Evolutionary conservation across 2,113 vertebrate species (phyloP).

Genomic region (Erythrolamprus reginae): DNA sequence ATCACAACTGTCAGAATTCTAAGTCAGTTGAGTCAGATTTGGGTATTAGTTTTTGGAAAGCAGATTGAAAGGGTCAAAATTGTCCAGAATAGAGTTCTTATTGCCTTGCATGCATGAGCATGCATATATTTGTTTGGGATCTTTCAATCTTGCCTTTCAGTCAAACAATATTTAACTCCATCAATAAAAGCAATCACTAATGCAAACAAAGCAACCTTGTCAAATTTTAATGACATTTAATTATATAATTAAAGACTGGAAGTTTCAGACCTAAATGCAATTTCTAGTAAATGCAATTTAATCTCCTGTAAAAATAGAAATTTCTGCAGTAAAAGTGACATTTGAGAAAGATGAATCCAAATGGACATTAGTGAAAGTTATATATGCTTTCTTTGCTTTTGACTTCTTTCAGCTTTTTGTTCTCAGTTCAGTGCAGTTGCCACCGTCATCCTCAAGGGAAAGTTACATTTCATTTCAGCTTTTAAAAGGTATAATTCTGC

Average conservation of each 20-base stretch:
- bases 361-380: neutral
- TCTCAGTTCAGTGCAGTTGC: neutral
- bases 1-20: neutral
- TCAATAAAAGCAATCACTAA: neutral
- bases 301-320: neutral
- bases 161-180: neutral
- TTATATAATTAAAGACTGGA: neutral
- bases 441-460: neutral
- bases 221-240: neutral
- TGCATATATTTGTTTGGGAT: neutral
- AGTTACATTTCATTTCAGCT: neutral
- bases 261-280: neutral
- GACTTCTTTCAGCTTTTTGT: neutral
- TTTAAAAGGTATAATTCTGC: neutral
- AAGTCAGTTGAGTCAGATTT: neutral
- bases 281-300: neutral
- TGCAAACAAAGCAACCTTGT: neutral
- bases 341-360: neutral
- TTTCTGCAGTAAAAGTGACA: neutral
- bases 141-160: neutral
- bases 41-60: neutral
- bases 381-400: neutral
- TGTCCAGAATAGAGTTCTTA: neutral
- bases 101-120: neutral
- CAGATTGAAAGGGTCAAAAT: neutral